Percentiles rank a stretch among this genome's conserved stretches.
Conservation (phyloP, 1,140 invertebrate genomes). For the Periplaneta americana region DNA sequence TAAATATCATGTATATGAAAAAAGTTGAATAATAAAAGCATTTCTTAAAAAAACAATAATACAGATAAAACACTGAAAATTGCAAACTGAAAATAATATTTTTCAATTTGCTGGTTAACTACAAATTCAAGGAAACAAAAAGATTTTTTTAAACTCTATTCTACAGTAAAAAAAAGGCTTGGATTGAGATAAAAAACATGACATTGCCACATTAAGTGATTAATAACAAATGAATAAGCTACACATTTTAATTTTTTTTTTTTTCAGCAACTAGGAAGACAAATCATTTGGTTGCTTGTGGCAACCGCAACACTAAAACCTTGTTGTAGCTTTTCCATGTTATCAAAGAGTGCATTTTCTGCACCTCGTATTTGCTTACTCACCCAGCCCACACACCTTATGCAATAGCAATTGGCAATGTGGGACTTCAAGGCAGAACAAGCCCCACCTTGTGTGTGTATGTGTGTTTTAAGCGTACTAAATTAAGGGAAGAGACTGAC, state of each 20-base stretch:
- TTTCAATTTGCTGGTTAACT: conserved; percentile 4
- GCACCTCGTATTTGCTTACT: neutral
- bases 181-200: neutral
- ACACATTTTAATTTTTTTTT: conserved; percentile 1
- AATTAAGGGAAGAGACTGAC: conserved; percentile 23
- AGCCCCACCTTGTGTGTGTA: conserved; percentile 5
- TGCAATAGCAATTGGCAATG: conserved; percentile 10
- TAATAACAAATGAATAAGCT: neutral
- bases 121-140: neutral
- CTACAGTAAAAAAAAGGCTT: conserved; percentile 1
- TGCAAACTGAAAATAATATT: neutral
- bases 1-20: conserved; percentile 10
- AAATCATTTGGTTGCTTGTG: conserved; percentile 11
- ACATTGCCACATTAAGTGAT: neutral
- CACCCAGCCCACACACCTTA: neutral
- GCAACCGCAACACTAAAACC: conserved; percentile 5
- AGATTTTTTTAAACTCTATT: neutral
- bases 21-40: neutral
- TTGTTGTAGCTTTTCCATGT: neutral
- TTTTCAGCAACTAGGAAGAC: conserved; percentile 24
- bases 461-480: conserved; percentile 21
- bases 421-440: neutral
- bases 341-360: neutral
- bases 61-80: conserved; percentile 8
- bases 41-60: conserved; percentile 5